Evolutionary conservation across 2,113 vertebrate species (phyloP).

Genomic region (Platysteira castanea): DNA sequence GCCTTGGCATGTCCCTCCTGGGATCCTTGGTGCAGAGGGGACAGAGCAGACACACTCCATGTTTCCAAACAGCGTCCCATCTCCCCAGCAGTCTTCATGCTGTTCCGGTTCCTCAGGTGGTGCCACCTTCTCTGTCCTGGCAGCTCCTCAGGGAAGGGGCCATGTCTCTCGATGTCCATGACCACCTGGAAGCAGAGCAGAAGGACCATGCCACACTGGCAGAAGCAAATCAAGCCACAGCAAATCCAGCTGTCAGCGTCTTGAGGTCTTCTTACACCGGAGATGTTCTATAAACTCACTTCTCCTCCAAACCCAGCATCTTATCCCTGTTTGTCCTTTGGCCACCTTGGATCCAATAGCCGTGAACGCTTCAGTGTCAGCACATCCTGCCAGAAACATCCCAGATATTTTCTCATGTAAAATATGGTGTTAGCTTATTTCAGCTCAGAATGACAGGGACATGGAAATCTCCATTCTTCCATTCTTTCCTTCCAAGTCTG

Average conservation of each 20-base stretch:
- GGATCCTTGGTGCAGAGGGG: not conserved
- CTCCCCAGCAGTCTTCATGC: not conserved
- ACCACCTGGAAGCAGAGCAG: not conserved
- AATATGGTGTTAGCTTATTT: not conserved
- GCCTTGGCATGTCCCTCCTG: not conserved
- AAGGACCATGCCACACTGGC: not conserved
- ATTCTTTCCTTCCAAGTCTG: not conserved
- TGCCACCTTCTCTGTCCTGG: not conserved
- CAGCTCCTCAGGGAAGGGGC: not conserved
- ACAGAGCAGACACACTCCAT: fast-evolving
- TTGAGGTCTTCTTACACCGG: not conserved
- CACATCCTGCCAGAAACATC: not conserved
- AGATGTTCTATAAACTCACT: not conserved
- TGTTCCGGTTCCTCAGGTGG: not conserved
- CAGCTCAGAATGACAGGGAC: not conserved
- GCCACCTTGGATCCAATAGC: not conserved
- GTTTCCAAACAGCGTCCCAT: not conserved
- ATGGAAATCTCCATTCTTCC: not conserved
- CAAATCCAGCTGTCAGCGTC: not conserved
- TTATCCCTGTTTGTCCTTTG: not conserved
- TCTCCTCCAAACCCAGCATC: not conserved
- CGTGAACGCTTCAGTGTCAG: not conserved
- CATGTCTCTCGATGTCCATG: not conserved
- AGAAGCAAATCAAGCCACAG: not conserved
- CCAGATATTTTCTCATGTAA: not conserved